Evolutionary conservation across 2,113 vertebrate genomes (phyloP), one percentile per base, ranked within the genome.

Genomic region (Orthonyx spaldingii): DNA sequence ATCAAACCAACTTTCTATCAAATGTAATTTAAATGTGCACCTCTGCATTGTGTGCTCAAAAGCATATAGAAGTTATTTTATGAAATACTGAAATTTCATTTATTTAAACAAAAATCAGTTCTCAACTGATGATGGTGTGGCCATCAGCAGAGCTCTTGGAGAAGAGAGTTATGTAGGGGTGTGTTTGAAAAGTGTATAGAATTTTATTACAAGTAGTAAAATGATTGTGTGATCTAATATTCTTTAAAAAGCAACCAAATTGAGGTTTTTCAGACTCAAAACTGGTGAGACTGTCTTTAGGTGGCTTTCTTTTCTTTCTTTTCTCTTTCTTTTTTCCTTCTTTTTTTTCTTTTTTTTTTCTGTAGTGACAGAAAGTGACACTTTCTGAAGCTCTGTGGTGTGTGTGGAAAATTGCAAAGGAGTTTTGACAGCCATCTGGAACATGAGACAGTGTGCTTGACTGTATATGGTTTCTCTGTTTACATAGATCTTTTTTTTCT

Each of bases 111-210:
- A 56, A 44, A 66, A 27, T 21, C 9, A 77, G 1, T 50, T 90
- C 16, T 70, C 0, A 0, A 5, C 32, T 72, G 24, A 15, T 64
- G 18, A 32, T 66, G 37, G 5, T 26, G 6, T 22, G 19, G 27
- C 41, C 53, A 9, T 49, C 89, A 87, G 18, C 16, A 18, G 75
- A 88, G 35, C n/a, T 89, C 18, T 52, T 76, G 44, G 44, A 72
- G 53, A 60, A 63, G 28, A 65, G 20, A 50, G 3, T 46, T 87
- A 41, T 5, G 9, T 35, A 60, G 46, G 19, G 7, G 4, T 41
- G 75, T 32, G 4, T 70, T 85, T 70, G 37, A 75, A 71, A 52
- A 53, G 22, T 23, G 11, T 30, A 4, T 24, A 37, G 30, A 35
- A 42, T 56, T 84, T 72, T 69, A 42, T 64, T 92, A 20, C 5